Percentiles rank a stretch among this genome's conserved stretches.
Conservation (phyloP, 2,113 vertebrate species). For the Natator depressus region DNA sequence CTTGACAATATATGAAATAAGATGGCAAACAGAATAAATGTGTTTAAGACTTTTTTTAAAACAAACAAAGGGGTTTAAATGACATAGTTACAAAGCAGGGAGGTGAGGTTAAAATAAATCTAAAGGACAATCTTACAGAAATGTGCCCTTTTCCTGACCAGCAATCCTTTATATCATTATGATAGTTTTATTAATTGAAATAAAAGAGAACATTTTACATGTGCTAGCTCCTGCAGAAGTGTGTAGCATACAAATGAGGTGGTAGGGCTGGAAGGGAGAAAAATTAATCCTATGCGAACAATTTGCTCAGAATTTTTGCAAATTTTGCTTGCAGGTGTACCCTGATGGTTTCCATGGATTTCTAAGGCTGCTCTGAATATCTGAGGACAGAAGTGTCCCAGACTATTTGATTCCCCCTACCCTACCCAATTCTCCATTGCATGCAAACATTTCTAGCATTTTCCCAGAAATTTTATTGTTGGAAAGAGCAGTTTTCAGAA, state of each 20-base stretch:
- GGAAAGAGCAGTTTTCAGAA: not conserved
- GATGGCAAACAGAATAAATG: conserved; percentile 66
- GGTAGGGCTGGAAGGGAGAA: not conserved
- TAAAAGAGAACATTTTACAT: conserved; percentile 45
- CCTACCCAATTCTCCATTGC: not conserved
- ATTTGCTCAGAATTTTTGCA: not conserved
- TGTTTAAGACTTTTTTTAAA: conserved; percentile 54
- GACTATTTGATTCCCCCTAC: not conserved
- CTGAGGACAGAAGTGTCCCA: not conserved
- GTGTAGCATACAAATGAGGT: not conserved
- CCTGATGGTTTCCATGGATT: not conserved
- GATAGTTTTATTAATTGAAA: conserved; percentile 65
- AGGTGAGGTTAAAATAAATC: conserved; percentile 70
- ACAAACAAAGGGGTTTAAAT: conserved; percentile 64
- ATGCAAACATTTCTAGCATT: not conserved
- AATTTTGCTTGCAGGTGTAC: not conserved
- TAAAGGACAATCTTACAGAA: conserved; percentile 34
- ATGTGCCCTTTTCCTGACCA: conserved; percentile 55
- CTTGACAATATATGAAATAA: conserved; percentile 71
- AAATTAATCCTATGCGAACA: not conserved
- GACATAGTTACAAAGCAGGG: conserved; percentile 51
- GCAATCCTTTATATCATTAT: conserved; percentile 46
- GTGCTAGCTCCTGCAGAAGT: not conserved
- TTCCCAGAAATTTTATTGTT: not conserved
- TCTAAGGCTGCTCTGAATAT: not conserved